Evolutionary conservation across 2,888 invertebrate genomes (phyloP).

Genomic region (Crocallis elinguaria): DNA sequence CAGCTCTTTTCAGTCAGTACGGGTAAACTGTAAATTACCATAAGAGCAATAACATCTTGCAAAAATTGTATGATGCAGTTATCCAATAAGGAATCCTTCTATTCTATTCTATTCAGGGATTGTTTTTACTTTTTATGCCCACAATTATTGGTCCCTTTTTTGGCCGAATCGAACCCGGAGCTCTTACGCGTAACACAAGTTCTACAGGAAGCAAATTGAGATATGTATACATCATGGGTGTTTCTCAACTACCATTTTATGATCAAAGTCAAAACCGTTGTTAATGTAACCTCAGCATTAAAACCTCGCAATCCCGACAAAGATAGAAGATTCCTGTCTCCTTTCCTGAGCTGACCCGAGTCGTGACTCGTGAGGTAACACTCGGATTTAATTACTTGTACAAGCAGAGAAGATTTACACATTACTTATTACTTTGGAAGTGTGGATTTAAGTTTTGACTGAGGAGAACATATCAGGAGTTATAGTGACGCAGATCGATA

Average conservation of each 20-base stretch:
- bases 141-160: too few relatives aligned
- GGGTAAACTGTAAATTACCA: too few relatives aligned
- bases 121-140: too few relatives aligned
- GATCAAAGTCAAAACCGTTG: background rate
- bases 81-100: too few relatives aligned
- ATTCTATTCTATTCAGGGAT: too few relatives aligned
- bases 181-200: background rate
- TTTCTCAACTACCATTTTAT: too few relatives aligned
- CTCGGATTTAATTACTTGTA: slow-evolving; percentile 71
- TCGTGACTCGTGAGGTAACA: slow-evolving; percentile 48
- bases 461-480: slow-evolving; percentile 37
- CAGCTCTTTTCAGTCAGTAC: too few relatives aligned
- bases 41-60: too few relatives aligned
- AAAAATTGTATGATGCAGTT: too few relatives aligned
- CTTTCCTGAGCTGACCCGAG: slow-evolving; percentile 27
- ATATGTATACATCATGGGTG: too few relatives aligned
- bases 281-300: slow-evolving; percentile 3
- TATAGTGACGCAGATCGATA: slow-evolving; percentile 12
- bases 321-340: slow-evolving; percentile 42
- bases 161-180: too few relatives aligned
- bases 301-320: slow-evolving; percentile 7
- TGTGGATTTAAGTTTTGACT: slow-evolving; percentile 69
- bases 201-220: background rate
- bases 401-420: slow-evolving; percentile 67
- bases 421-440: slow-evolving; percentile 70